These are phyloP conservation scores for Crocallis elinguaria DNA, from an alignment of 2,888 invertebrate genomes.

Conservation along the genomic window DNA sequence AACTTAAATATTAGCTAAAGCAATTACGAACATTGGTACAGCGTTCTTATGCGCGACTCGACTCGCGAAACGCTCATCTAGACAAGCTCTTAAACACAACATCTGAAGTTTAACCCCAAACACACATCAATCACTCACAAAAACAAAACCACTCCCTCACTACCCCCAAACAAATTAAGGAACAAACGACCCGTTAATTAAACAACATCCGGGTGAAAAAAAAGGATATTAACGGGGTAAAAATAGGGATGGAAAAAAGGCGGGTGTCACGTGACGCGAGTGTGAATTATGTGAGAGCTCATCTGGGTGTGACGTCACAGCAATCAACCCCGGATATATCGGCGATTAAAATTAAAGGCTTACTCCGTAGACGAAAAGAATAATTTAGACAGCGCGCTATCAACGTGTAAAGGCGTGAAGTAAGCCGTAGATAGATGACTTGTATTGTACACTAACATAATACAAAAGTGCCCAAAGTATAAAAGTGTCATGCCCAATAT, in stretches of 20 bases:
- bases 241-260: slow-evolving; percentile 13
- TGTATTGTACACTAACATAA: too few species aligned
- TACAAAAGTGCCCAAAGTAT: too few species aligned
- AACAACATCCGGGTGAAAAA: slow-evolving; percentile 22
- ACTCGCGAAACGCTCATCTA: too few species aligned
- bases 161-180: slow-evolving; percentile 32
- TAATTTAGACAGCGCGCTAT: too few species aligned
- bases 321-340: neutral
- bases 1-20: too few species aligned
- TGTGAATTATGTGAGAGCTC: slow-evolving; percentile 3
- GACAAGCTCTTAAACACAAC: neutral
- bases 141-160: slow-evolving; percentile 18
- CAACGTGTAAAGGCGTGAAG: too few species aligned
- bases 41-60: too few species aligned
- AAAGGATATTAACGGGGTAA: neutral
- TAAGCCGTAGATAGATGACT: too few species aligned
- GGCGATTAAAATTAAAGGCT: too few species aligned
- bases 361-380: neutral
- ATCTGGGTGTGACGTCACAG: slow-evolving; percentile 15
- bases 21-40: too few species aligned
- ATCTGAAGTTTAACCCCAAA: neutral
- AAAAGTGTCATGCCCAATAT: too few species aligned
- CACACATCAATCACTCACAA: slow-evolving; percentile 13
- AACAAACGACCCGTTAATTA: slow-evolving; percentile 36
- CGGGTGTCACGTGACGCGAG: slow-evolving; percentile 23